Conservation (phyloP, 2,113 vertebrate genomes). For the Pterocles orientalis region DNA sequence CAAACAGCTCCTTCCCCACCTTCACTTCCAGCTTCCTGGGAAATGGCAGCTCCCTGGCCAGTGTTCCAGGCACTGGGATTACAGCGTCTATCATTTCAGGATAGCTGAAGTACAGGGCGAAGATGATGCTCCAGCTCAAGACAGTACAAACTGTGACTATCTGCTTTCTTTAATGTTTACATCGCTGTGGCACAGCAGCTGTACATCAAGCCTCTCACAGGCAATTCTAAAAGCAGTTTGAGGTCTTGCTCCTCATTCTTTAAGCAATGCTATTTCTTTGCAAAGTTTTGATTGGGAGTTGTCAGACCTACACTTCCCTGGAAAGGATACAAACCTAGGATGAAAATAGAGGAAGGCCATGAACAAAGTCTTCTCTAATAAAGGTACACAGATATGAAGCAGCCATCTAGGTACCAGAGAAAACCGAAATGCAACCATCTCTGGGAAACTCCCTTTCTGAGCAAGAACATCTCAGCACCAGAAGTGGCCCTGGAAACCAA, state of each 20-base stretch:
- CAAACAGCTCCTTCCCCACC: neutral
- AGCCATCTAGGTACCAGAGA: neutral
- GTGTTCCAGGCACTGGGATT: rapidly evolving
- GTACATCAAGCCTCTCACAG: neutral
- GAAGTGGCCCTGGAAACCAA: neutral
- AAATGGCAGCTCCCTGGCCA: neutral
- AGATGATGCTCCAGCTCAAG: neutral
- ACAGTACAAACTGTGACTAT: neutral
- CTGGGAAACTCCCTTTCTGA: neutral
- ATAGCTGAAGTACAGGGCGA: rapidly evolving
- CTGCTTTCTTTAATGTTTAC: neutral
- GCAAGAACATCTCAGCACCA: neutral
- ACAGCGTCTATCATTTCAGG: rapidly evolving
- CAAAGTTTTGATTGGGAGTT: neutral
- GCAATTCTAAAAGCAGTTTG: neutral
- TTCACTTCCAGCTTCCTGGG: neutral
- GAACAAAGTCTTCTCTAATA: neutral
- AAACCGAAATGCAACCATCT: neutral
- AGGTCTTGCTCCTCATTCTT: neutral
- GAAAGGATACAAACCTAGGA: neutral
- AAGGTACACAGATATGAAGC: neutral
- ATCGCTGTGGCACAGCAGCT: neutral
- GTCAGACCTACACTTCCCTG: neutral
- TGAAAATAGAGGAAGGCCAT: neutral
- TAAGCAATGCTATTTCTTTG: neutral